Conservation (phyloP, 2,888 invertebrate species). For the Anthoptus insignis region DNA sequence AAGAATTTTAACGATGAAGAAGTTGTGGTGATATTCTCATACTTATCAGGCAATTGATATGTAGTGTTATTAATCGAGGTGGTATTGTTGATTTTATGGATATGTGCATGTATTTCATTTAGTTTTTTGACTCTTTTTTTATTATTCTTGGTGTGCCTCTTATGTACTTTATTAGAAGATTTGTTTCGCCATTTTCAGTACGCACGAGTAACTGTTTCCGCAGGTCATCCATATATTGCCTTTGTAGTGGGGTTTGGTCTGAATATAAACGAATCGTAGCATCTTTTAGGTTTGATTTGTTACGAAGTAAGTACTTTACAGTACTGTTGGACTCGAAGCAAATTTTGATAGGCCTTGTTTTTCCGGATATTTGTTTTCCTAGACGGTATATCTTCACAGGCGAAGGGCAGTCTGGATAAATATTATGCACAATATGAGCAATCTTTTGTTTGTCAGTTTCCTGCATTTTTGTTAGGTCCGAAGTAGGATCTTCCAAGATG, state of each 20-base stretch:
- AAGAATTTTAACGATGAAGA: constrained; percentile 16
- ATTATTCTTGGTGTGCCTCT: constrained; percentile 9
- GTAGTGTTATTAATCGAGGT: neutral
- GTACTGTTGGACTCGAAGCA: constrained; percentile 11
- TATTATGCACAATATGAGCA: neutral
- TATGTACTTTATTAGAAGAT: constrained; percentile 11
- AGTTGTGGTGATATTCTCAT: neutral
- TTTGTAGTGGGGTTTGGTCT: constrained; percentile 48
- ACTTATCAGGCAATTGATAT: neutral
- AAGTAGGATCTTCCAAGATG: neutral
- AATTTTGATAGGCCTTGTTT: constrained; percentile 7
- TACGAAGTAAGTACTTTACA: constrained; percentile 42
- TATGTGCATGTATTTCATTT: neutral
- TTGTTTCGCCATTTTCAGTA: constrained; percentile 15
- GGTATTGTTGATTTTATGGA: neutral
- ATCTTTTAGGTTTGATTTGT: constrained; percentile 41
- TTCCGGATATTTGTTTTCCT: constrained; percentile 8
- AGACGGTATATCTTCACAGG: neutral
- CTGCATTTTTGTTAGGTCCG: neutral
- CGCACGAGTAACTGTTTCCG: neutral
- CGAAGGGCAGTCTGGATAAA: neutral
- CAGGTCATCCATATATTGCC: constrained; percentile 40
- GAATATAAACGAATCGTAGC: constrained; percentile 45
- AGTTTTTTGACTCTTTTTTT: neutral
- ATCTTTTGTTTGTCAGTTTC: neutral